A percentile compares a stretch with the other conserved stretches of the same genome.
Conservation (phyloP, 2,113 vertebrate species). For the Tinamus guttatus region DNA sequence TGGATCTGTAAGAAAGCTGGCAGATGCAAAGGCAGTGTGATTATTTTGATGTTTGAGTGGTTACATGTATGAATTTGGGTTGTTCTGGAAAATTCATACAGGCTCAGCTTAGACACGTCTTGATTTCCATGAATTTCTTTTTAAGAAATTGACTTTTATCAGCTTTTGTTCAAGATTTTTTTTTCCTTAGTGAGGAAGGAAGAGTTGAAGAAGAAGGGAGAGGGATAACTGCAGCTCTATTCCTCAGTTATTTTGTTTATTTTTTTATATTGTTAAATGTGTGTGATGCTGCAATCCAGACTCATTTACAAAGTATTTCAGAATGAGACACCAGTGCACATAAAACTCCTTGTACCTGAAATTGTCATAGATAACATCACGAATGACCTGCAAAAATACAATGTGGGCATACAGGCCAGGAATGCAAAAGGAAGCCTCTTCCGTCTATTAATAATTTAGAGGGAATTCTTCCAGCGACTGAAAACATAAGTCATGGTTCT, state of each 20-base stretch:
- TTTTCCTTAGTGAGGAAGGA: neutral
- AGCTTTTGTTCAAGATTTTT: neutral
- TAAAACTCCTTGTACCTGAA: neutral
- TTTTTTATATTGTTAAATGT: neutral
- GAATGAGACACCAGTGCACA: neutral
- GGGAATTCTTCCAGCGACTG: slow-evolving; percentile 13
- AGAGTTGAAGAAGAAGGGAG: neutral
- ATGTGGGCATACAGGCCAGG: neutral
- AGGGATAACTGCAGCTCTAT: no score
- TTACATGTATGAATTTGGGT: neutral
- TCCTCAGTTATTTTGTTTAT: no score
- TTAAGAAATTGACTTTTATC: neutral
- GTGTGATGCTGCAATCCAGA: neutral
- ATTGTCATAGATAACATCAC: neutral
- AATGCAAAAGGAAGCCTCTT: neutral
- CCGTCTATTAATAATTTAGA: neutral
- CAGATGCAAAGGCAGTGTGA: neutral
- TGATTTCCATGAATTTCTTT: neutral
- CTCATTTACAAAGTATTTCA: neutral
- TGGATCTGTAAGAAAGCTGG: neutral
- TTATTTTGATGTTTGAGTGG: neutral
- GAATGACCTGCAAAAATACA: neutral
- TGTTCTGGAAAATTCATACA: neutral
- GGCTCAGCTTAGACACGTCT: neutral
- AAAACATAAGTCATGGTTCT: slow-evolving; percentile 13